Conservation (phyloP, 2,797 vertebrate genomes). For the Rachycentron canadum region DNA sequence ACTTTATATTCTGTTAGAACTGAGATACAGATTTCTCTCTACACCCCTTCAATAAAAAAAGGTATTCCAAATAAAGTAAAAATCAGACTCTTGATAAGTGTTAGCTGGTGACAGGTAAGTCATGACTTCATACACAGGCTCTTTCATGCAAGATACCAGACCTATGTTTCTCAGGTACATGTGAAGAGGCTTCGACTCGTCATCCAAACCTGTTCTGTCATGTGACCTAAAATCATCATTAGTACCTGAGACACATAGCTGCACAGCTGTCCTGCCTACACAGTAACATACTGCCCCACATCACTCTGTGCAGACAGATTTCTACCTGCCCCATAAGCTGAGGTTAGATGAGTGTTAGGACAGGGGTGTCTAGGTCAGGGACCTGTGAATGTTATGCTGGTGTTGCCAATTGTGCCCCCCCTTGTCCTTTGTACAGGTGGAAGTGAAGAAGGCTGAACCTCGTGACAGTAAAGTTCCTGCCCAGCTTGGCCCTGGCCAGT, state of each 20-base stretch:
- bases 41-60: conserved; percentile 89
- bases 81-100: conserved; percentile 92
- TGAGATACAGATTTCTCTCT: conserved; percentile 93
- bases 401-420: conserved; percentile 82
- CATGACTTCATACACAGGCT: conserved; percentile 84
- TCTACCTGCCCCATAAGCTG: conserved; percentile 86
- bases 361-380: conserved; percentile 86
- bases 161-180: conserved; percentile 97
- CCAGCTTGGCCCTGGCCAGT: conserved; percentile 93
- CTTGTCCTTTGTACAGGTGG: conserved; percentile 96
- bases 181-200: conserved; percentile 4
- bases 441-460: conserved; percentile 98
- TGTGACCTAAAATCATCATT: conserved; percentile 27
- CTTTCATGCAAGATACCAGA: conserved; percentile 78
- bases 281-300: conserved; percentile 68
- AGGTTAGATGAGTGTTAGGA: conserved; percentile 88
- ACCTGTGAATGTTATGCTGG: conserved; percentile 60
- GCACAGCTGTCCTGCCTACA: conserved; percentile 68
- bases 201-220: conserved; percentile 6
- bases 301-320: conserved; percentile 85
- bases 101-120: conserved; percentile 99
- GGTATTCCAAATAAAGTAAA: conserved; percentile 89
- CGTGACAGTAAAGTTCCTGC: conserved; percentile 98
- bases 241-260: conserved; percentile 97
- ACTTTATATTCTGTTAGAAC: conserved; percentile 92